These are phyloP conservation scores for Mionectes olivaceus DNA, from an alignment of 2,797 vertebrate genomes.

Conservation along the genomic window DNA sequence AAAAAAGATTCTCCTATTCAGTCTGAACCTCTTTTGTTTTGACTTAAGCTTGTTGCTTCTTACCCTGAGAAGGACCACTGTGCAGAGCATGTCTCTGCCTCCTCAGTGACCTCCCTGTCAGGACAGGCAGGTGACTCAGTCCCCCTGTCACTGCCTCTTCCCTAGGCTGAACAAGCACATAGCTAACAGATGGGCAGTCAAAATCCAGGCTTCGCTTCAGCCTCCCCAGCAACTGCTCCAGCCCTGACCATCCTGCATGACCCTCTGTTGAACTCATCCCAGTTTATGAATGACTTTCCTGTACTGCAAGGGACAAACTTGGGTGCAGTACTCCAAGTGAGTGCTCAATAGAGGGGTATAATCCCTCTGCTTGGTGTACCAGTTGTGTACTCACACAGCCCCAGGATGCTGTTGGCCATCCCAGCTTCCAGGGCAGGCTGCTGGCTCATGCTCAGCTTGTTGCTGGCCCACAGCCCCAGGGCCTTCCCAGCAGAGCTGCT, in stretches of 20 bases:
- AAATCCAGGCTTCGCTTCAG: background rate
- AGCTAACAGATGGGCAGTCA: too few species aligned
- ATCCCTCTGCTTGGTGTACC: background rate
- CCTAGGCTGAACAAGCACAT: background rate
- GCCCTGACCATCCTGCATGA: background rate
- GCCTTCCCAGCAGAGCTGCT: background rate
- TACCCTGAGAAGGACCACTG: fast-evolving
- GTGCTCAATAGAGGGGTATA: background rate
- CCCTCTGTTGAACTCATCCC: background rate
- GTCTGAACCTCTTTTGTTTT: background rate
- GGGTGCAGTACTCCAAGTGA: background rate
- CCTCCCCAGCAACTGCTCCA: background rate
- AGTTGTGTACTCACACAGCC: too few species aligned
- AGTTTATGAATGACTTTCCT: background rate
- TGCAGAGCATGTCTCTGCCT: background rate
- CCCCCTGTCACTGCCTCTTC: background rate
- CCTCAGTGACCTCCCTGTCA: background rate
- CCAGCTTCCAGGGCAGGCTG: background rate
- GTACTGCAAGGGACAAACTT: background rate
- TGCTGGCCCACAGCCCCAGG: background rate
- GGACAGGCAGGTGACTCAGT: background rate
- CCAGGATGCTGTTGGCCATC: background rate
- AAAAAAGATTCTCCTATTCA: background rate
- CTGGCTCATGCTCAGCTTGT: background rate
- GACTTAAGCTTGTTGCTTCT: background rate